These are phyloP conservation scores for Chloroclysta siterata DNA, from an alignment of 2,888 invertebrate genomes.

Conservation along the genomic window DNA sequence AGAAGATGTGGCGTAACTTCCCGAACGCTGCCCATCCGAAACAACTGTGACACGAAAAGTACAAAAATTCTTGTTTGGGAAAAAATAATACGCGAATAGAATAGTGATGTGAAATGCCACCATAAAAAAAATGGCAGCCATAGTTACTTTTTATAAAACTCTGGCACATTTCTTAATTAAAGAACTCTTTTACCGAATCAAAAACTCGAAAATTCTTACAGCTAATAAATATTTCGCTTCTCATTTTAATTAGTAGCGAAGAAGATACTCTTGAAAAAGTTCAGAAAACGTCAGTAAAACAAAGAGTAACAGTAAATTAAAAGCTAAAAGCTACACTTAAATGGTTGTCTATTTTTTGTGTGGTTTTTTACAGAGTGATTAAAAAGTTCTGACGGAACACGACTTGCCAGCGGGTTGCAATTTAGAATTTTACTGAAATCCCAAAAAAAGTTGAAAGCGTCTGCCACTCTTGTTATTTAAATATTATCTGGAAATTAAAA, in stretches of 20 bases:
- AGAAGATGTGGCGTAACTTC: no score
- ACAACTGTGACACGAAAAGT: no score
- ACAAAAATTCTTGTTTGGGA: no score
- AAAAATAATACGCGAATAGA: no score
- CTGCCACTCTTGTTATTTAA: no score
- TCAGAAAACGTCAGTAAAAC: conserved; percentile 1
- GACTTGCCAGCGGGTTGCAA: not conserved
- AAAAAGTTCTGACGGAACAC: conserved; percentile 10
- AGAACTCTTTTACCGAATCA: not conserved
- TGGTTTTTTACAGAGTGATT: conserved; percentile 17
- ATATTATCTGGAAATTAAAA: no score
- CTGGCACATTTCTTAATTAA: not conserved
- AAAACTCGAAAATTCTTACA: not conserved
- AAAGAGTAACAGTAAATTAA: conserved; percentile 38
- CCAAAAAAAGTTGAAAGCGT: not conserved
- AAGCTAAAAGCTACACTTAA: conserved; percentile 24
- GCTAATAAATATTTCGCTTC: conserved; percentile 6
- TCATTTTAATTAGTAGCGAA: conserved; percentile 20
- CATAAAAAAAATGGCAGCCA: no score
- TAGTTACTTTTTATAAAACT: not conserved
- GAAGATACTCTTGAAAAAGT: conserved; percentile 1
- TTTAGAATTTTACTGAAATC: not conserved
- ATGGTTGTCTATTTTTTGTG: conserved; percentile 8
- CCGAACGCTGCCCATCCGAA: no score
- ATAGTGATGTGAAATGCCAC: no score